phyloP scores from a whole-genome alignment of 2,888 invertebrate species.

The Brenthis hecate region DNA sequence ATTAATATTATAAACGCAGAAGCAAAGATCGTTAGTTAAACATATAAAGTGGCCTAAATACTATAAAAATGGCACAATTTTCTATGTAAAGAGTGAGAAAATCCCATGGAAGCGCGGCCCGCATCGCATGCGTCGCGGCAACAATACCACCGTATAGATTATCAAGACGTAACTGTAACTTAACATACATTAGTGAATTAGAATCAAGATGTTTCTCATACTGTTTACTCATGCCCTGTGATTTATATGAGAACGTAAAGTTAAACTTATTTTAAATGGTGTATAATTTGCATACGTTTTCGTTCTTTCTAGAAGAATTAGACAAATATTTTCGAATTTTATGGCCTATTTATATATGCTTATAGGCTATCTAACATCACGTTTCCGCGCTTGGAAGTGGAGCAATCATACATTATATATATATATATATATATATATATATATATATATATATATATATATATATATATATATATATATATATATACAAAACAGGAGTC shows the following conservation, averaged over 20 bases:
- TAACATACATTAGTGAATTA: slow-evolving; percentile 18
- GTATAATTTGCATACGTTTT: not conserved
- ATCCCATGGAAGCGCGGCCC: slow-evolving; percentile 33
- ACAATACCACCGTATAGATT: slow-evolving; percentile 33
- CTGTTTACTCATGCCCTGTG: slow-evolving; percentile 8
- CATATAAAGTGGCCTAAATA: slow-evolving; percentile 7
- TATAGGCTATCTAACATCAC: too few relatives aligned
- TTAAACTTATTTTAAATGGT: not conserved
- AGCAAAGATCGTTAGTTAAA: not conserved
- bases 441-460: too few relatives aligned
- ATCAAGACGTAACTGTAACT: slow-evolving; percentile 31
- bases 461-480: too few relatives aligned
- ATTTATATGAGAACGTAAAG: not conserved
- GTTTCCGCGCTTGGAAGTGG: too few relatives aligned
- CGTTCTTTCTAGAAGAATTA: too few relatives aligned
- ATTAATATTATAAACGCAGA: slow-evolving; percentile 4
- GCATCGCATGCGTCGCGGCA: slow-evolving; percentile 9
- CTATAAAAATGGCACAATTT: slow-evolving; percentile 7
- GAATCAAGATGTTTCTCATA: slow-evolving; percentile 22
- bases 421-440: too few relatives aligned
- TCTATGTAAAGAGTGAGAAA: slow-evolving; percentile 35
- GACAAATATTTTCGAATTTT: too few relatives aligned
- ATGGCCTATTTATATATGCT: too few relatives aligned
- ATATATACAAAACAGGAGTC: too few relatives aligned
- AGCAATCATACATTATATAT: too few relatives aligned